These are phyloP conservation scores for Agrypnia vestita DNA, from an alignment of 1,140 invertebrate genomes.

Conservation along the genomic window DNA sequence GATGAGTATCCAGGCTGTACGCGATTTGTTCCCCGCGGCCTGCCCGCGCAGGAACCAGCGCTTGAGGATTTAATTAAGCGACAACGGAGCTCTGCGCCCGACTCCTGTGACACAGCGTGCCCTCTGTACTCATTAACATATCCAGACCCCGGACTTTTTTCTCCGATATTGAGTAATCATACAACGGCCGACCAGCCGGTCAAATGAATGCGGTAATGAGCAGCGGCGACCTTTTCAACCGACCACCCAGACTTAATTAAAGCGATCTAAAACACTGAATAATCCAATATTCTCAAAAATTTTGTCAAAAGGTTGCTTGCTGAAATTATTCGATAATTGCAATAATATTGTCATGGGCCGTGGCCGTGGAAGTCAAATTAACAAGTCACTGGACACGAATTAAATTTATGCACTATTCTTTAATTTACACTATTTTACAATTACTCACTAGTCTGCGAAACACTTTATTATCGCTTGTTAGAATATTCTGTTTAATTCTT, in stretches of 20 bases:
- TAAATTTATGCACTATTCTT: too few relatives aligned
- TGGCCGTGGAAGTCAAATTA: too few relatives aligned
- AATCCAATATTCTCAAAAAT: background rate
- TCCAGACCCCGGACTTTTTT: slow-evolving; percentile 13
- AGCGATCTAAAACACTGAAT: background rate
- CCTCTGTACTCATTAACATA: slow-evolving; percentile 35
- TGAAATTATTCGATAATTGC: too few relatives aligned
- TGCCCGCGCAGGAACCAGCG: background rate
- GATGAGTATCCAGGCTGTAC: slow-evolving; percentile 27
- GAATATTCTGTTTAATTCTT: too few relatives aligned
- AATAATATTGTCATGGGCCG: too few relatives aligned
- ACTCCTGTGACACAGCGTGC: slow-evolving; percentile 33
- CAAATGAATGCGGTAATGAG: slow-evolving; percentile 22
- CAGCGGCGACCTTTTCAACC: background rate
- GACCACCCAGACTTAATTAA: slow-evolving; percentile 2
- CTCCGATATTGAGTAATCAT: slow-evolving; percentile 35
- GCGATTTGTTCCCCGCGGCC: slow-evolving; percentile 19
- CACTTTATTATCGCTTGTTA: too few relatives aligned
- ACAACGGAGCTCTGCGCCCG: slow-evolving; percentile 12
- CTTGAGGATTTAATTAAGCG: slow-evolving; percentile 46
- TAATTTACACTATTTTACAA: too few relatives aligned
- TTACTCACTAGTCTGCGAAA: too few relatives aligned
- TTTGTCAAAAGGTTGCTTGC: too few relatives aligned
- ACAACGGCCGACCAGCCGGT: background rate
- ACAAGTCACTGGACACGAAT: too few relatives aligned